Conservation (phyloP, 1,140 invertebrate genomes). For the Papilio glaucus region DNA sequence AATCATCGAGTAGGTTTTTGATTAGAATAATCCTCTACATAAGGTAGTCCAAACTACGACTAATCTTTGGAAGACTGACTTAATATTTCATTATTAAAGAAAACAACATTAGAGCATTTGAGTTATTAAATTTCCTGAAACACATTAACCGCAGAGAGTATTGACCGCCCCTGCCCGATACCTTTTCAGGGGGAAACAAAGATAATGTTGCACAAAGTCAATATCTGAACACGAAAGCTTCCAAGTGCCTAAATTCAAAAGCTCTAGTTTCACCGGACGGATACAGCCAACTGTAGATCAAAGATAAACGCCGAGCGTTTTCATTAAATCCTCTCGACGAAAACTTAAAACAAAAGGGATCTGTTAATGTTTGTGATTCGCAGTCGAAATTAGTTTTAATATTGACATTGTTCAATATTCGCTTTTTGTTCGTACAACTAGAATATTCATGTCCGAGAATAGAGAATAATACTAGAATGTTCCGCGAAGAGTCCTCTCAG, state of each 20-base stretch:
- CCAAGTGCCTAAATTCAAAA: constrained; percentile 14
- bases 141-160: not conserved
- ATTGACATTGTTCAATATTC: constrained; percentile 15
- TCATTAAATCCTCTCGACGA: constrained; percentile 22
- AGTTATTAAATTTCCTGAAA: not conserved
- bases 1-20: no score
- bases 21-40: no score
- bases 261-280: not conserved
- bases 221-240: constrained; percentile 18
- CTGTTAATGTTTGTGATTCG: constrained; percentile 12
- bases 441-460: not conserved
- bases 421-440: not conserved
- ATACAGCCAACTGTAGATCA: constrained; percentile 1
- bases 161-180: not conserved
- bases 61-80: no score
- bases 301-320: constrained; percentile 18
- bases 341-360: constrained; percentile 20
- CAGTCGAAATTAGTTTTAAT: constrained; percentile 14
- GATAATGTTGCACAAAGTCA: constrained; percentile 24
- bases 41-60: no score
- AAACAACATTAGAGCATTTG: not conserved
- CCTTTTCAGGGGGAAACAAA: constrained; percentile 12
- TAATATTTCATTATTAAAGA: no score
- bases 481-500: no score
- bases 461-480: no score